phyloP scores from a whole-genome alignment of 2,113 vertebrate genomes.

The Promerops cafer region DNA sequence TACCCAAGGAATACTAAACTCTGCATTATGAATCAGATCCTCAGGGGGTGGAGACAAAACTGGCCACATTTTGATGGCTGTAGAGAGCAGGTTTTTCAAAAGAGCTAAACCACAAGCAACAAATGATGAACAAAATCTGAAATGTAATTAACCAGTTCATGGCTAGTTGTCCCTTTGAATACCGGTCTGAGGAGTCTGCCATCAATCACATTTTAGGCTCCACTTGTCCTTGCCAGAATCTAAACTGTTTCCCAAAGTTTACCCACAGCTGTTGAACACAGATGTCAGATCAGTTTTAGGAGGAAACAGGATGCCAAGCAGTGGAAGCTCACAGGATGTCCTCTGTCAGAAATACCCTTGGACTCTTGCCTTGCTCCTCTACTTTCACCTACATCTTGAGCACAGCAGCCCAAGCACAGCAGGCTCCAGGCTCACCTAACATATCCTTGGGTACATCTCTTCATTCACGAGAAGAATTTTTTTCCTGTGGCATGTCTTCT shows the following conservation, averaged over 20 bases:
- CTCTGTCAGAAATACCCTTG: neutral
- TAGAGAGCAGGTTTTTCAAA: neutral
- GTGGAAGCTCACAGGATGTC: neutral
- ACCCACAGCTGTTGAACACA: neutral
- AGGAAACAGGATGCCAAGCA: accelerated
- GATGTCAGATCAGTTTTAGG: neutral
- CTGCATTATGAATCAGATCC: neutral
- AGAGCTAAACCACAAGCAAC: neutral
- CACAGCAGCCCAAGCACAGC: neutral
- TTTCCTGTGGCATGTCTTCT: neutral
- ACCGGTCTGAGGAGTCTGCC: neutral
- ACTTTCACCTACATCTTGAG: neutral
- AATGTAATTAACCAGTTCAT: neutral
- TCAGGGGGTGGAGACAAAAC: neutral
- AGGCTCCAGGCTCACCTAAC: neutral
- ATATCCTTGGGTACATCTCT: neutral
- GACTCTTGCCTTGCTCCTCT: neutral
- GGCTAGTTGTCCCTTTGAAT: neutral
- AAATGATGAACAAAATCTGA: neutral
- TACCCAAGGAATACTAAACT: neutral
- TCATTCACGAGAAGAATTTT: neutral
- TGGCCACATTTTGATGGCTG: neutral
- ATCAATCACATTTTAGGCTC: neutral
- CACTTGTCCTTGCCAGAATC: neutral
- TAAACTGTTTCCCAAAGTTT: neutral